These are phyloP conservation scores for Remorina albescens DNA, from an alignment of 2,797 vertebrate genomes.

Conservation along the genomic window DNA sequence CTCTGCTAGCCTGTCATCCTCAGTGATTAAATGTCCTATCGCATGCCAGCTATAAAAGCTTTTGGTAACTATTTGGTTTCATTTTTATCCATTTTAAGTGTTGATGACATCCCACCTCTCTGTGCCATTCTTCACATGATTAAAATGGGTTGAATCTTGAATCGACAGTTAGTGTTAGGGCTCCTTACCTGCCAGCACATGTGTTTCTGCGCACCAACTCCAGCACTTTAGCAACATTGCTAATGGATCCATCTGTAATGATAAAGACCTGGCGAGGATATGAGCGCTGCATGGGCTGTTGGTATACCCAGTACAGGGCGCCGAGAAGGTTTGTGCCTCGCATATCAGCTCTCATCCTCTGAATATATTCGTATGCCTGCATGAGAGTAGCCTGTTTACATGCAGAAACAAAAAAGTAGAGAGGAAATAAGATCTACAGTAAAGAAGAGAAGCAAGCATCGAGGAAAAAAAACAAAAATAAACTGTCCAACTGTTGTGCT, in stretches of 20 bases:
- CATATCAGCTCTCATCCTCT: conserved; percentile 81
- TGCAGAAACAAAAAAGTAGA: background rate
- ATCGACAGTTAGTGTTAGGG: background rate
- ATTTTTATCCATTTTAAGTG: background rate
- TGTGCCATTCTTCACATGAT: background rate
- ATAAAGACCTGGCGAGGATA: conserved; percentile 95
- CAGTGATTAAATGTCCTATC: conserved; percentile 22
- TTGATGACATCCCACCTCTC: background rate
- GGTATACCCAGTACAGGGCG: conserved; percentile 90
- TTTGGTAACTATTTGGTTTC: background rate
- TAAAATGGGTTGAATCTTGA: background rate
- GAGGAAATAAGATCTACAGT: conserved; percentile 33
- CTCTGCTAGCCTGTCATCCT: conserved; percentile 16
- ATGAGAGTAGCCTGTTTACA: conserved; percentile 85
- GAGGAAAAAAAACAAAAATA: conserved; percentile 34
- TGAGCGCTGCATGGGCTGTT: conserved; percentile 89
- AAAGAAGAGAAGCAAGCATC: conserved; percentile 26
- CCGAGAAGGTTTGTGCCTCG: conserved; percentile 87
- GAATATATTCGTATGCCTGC: conserved; percentile 86
- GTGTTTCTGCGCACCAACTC: conserved; percentile 91
- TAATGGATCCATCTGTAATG: conserved; percentile 80
- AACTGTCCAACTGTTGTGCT: conserved; percentile 24
- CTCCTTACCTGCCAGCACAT: conserved; percentile 88
- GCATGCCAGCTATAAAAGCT: conserved; percentile 7
- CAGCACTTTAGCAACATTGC: conserved; percentile 85